Evolutionary conservation across 2,113 vertebrate species (phyloP), one percentile per base, ranked within the genome.

Genomic region (Struthidea cinerea): DNA sequence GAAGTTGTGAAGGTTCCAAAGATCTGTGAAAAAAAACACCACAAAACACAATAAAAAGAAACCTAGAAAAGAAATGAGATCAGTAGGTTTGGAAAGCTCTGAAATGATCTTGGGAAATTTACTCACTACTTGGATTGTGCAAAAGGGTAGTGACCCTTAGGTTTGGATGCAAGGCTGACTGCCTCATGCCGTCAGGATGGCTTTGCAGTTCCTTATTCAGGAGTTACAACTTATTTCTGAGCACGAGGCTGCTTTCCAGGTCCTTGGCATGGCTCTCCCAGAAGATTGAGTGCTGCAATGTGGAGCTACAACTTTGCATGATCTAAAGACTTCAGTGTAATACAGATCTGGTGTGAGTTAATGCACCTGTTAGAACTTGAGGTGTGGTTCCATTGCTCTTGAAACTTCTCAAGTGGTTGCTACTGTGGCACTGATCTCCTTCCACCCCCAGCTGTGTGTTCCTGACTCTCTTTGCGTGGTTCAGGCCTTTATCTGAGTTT

Each of bases 21-120:
- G 14, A n/a, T 41, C 10, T 13, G 9, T 3, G 11, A 4, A 9
- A 46, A 46, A 27, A 82, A 56, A 4, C 1, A 0, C 13, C 5
- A 55, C 15, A 28, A 21, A 11, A 6, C 2, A 55, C 11, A 32
- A 18, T 10, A 17, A 35, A 55, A 19, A 37, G 19, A 55, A 83
- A 61, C 5, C 3, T 17, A 30, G 5, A 4, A 2, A 32, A 69
- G 61, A 28, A 3, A 8, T 3, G 7, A 11, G 5, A 83, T 63
- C 68, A 53, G 24, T 55, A 52, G 30, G 13, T 35, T 67, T 32
- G 76, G 71, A 79, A 52, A 63, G 32, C 5, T 17, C 57, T 68
- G 77, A 52, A 89, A 35, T 28, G 3, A 24, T 74, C 41, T 53
- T 70, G 60, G 49, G 50, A 85, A 32, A 37, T 53, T 20, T 32